phyloP scores from a whole-genome alignment of 1,140 invertebrate species.

The Halesus radiatus region DNA sequence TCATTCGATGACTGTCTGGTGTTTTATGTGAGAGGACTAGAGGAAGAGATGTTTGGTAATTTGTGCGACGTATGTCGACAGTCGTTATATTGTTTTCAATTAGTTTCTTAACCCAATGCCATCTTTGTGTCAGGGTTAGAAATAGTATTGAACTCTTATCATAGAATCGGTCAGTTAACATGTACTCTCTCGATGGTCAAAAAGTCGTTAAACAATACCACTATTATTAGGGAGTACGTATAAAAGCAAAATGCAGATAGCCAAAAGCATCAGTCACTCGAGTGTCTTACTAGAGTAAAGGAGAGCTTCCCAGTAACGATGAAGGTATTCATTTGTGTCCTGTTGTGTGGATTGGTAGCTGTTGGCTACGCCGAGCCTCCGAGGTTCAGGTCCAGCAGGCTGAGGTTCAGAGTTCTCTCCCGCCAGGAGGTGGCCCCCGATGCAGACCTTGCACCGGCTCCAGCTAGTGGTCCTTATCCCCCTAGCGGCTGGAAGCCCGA shows the following conservation, averaged over 20 bases:
- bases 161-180: not conserved
- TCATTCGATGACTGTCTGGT: too few relatives aligned
- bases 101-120: too few relatives aligned
- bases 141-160: not conserved
- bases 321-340: not conserved
- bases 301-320: not conserved
- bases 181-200: not conserved
- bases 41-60: too few relatives aligned
- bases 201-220: not conserved
- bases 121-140: not conserved
- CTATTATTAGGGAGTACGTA: slow-evolving; percentile 24
- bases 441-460: slow-evolving; percentile 44
- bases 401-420: not conserved
- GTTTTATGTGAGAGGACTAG: too few relatives aligned
- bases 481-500: slow-evolving; percentile 64
- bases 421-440: not conserved
- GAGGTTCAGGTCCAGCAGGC: slow-evolving; percentile 1
- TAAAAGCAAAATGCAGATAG: slow-evolving; percentile 32
- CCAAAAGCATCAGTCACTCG: slow-evolving; percentile 34
- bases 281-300: not conserved
- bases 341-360: slow-evolving; percentile 12
- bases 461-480: slow-evolving; percentile 60
- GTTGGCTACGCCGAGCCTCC: slow-evolving; percentile 28
- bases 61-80: too few relatives aligned
- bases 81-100: too few relatives aligned